Percentiles rank a stretch among this genome's conserved stretches.
phyloP scores from a whole-genome alignment of 2,113 vertebrate genomes.

The Anguilla rostrata region DNA sequence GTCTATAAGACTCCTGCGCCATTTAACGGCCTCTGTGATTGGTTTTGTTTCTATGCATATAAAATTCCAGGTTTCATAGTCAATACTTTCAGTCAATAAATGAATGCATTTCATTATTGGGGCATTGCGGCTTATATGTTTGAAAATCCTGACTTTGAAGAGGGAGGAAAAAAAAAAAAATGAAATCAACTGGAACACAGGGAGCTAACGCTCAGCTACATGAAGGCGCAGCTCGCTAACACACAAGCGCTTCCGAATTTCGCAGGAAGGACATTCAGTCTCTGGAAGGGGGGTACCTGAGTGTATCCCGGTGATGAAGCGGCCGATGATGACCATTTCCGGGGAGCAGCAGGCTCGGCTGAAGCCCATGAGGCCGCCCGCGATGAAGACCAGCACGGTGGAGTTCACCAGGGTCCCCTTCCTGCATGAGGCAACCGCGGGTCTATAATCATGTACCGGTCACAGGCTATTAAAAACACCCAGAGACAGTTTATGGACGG shows the following conservation, averaged over 20 bases:
- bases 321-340: constrained; percentile 80
- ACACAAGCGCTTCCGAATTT: background rate
- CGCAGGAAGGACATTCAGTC: background rate
- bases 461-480: constrained; percentile 22
- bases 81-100: background rate
- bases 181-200: no score
- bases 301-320: constrained; percentile 80
- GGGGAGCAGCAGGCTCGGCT: constrained; percentile 70
- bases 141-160: no score
- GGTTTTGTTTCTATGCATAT: background rate
- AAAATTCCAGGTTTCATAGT: background rate
- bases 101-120: background rate
- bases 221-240: no score
- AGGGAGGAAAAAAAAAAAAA: no score
- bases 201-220: no score
- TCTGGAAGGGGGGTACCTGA: constrained; percentile 67
- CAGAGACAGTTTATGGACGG: constrained; percentile 17
- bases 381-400: constrained; percentile 75
- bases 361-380: constrained; percentile 75
- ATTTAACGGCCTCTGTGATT: background rate
- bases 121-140: no score
- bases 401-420: constrained; percentile 78
- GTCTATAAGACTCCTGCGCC: background rate
- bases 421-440: constrained; percentile 55
- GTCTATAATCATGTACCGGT: constrained; percentile 16